Evolutionary conservation across 2,888 invertebrate genomes (phyloP).

Genomic region (Danaus chrysippus): DNA sequence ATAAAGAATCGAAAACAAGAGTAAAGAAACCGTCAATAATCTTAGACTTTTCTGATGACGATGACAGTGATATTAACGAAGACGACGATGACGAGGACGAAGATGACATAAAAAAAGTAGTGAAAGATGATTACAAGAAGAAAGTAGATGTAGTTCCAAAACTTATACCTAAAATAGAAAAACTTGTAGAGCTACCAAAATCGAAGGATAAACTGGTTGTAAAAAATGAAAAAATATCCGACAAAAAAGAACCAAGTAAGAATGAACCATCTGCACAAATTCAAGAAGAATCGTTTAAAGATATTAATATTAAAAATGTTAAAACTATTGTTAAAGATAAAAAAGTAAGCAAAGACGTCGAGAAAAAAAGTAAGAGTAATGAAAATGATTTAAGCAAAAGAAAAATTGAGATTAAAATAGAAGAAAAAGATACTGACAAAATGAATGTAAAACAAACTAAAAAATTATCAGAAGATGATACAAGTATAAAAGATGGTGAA

Average conservation of each 20-base stretch:
- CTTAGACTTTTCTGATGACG: conserved; percentile 27
- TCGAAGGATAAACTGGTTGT: conserved; percentile 28
- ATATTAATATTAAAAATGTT: conserved; percentile 26
- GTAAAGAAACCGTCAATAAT: conserved; percentile 28
- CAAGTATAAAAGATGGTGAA: conserved; percentile 11
- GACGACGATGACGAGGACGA: conserved; percentile 25
- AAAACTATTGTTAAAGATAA: conserved; percentile 14
- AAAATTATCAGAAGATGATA: not conserved
- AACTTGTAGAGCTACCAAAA: conserved; percentile 21
- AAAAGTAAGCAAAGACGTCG: conserved; percentile 15
- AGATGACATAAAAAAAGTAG: conserved; percentile 23
- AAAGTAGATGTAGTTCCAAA: conserved; percentile 35
- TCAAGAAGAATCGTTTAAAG: conserved; percentile 31
- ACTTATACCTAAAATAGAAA: conserved; percentile 33
- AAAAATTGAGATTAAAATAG: conserved; percentile 14
- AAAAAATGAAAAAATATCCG: conserved; percentile 27
- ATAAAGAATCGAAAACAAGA: conserved; percentile 21
- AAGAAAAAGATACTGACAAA: conserved; percentile 5
- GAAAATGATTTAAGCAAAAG: not conserved
- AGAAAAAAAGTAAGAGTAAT: conserved; percentile 29
- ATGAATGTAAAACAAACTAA: not conserved
- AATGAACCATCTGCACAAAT: conserved; percentile 8
- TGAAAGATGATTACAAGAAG: conserved; percentile 30
- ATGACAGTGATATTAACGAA: conserved; percentile 29
- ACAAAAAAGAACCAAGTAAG: conserved; percentile 28